Conservation (phyloP, 2,797 vertebrate genomes). For the Aquila chrysaetos region DNA sequence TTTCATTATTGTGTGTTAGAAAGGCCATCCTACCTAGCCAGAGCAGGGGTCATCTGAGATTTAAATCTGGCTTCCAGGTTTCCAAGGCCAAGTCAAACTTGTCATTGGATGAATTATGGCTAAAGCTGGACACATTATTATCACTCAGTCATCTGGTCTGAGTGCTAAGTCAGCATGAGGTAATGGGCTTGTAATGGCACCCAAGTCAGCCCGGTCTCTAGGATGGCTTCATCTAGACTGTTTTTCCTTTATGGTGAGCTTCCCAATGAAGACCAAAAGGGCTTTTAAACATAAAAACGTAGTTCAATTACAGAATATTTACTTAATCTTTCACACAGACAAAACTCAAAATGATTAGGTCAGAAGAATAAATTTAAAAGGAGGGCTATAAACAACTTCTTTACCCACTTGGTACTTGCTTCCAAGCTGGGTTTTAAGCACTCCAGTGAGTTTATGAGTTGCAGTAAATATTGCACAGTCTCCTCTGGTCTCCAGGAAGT, state of each 20-base stretch:
- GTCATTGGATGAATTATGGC: neutral
- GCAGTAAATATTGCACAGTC: neutral
- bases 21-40: neutral
- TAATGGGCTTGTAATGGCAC: neutral
- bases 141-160: neutral
- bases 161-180: neutral
- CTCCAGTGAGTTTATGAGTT: neutral
- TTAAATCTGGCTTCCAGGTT: neutral
- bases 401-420: neutral
- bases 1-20: neutral
- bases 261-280: neutral
- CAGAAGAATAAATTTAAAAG: neutral
- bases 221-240: neutral
- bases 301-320: neutral
- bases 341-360: neutral
- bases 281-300: neutral
- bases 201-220: neutral
- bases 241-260: neutral
- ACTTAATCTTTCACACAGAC: neutral
- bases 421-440: neutral
- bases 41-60: neutral
- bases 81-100: neutral
- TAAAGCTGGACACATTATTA: neutral
- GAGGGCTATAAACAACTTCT: neutral
- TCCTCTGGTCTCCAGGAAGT: neutral